phyloP scores from a whole-genome alignment of 2,888 invertebrate species.

The Pachydiplax longipennis region DNA sequence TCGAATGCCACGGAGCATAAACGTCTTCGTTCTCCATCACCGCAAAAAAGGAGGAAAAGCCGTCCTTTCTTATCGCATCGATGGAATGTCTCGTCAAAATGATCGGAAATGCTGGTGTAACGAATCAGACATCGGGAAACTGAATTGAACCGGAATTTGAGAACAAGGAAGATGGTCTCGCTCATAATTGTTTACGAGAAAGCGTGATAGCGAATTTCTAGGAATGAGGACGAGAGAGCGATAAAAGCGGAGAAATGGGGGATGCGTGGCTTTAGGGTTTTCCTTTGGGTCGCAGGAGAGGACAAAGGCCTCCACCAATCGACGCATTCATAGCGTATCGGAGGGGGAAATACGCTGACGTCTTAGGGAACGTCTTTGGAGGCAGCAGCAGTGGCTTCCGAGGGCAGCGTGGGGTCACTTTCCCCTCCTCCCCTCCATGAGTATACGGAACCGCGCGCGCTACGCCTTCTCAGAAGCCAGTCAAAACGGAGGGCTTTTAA shows the following conservation, averaged over 20 bases:
- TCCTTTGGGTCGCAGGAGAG: neutral
- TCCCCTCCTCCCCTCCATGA: neutral
- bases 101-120: no score
- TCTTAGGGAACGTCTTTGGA: neutral
- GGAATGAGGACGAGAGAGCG: neutral
- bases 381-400: neutral
- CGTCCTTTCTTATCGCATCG: no score
- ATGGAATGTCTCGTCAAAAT: no score
- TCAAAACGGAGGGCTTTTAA: no score
- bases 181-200: neutral
- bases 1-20: no score
- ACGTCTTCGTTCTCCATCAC: no score
- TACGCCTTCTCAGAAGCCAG: neutral
- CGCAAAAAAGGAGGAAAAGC: no score
- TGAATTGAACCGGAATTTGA: neutral
- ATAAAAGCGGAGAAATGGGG: neutral
- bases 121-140: neutral
- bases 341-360: neutral
- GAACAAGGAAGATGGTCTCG: neutral
- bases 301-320: constrained; percentile 23
- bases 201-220: neutral
- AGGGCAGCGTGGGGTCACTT: neutral
- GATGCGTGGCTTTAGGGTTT: neutral
- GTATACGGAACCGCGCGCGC: neutral
- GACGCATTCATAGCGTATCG: neutral